Evolutionary conservation across 1,140 invertebrate genomes (phyloP), one percentile per base, ranked within the genome.

Genomic region (Diabrotica virgifera): DNA sequence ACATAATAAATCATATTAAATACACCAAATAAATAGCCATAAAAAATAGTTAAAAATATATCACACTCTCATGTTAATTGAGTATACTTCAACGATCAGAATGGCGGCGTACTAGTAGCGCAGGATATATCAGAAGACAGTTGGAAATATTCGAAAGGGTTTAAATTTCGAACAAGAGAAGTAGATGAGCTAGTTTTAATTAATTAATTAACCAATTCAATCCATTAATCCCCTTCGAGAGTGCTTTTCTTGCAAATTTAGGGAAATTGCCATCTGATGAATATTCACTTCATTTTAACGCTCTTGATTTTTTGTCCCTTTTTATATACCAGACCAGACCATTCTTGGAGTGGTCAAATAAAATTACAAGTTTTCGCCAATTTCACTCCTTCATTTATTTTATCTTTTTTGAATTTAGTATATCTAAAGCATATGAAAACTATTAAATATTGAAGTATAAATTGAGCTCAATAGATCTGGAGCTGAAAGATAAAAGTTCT

Each of bases 171-270:
- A 69, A 70, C 61, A 65, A 13, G 12, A 54, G 59, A 62, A 64
- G 65, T 74, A 73, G 75, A 74, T 74, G 76, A 77, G 68, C 74
- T 67, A 70, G 69, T 76, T 71, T 71, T 76, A 76, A 77, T 77
- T 77, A 77, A 77, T 77, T 77, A 77, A 77, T 76, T 74, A 76
- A 74, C 70, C 74, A 73, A 74, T 77, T 75, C 72, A 72, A 75
- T 77, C 76, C 76, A 74, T 74, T 75, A 77, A 77, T 77, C 72
- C 74, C 65, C 65, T 70, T 72, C 72, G 62, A 71, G 66, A 68
- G 69, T 38, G 62, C 38, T 65, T 46, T 65, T 70, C 70, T 71
- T 71, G 73, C 74, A 70, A 77, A 74, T 75, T 76, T 72, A 70
- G 69, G 72, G 70, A 74, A 75, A 77, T 75, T 75, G 67, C 57